Base-by-base conservation (phyloP, 1,140 invertebrate species). In the Ectropis grisescens region DNA sequence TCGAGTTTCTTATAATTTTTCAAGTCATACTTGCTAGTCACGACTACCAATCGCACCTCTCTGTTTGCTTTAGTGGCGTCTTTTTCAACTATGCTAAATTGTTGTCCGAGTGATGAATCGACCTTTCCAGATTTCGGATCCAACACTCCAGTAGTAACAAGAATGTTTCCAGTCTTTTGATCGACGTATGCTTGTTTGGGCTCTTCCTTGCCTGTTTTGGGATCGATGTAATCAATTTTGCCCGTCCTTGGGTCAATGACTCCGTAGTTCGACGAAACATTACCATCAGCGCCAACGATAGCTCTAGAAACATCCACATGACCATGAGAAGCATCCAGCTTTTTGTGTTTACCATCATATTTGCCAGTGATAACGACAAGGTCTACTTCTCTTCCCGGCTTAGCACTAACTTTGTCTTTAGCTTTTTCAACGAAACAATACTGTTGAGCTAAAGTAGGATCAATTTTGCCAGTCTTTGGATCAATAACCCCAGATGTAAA, bases 281-380 rank as follows among this genome's bases (percentile, higher is more conserved):
- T 69, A 27, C 84, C 84, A 41, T 83, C 83, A 1, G 79, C 57
- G 19, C 84, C 75, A n/a, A 85, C 67, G 10, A 84, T 55, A 7
- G 84, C 85, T 37, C 71, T 83, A 9, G 85, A 79, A 22, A 85
- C 84, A 37, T 87, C 85, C n/a, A 86, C 84, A 24, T 82, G 78
- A 12, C 85, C 84, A 41, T 85, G 85, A 24, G 83, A 80, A 3
- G 84, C 74, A 38, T 87, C 85, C 29, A 85, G 62, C 47, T 82
- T 85, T 39, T 85, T 85, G 33, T 85, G 84, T 62, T 85, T 85
- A 0, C 85, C 84, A 37, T 87, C 85, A 51, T 86, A 85, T 57
- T 85, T 85, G 29, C 83, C 75, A 2, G 85, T 87, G 10, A 87
- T 85, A 1, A 86, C 84, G 13, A 86, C 74, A 37, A 87, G 74